These are phyloP conservation scores for Phortica okadai DNA, from an alignment of 2,888 invertebrate genomes.

Conservation along the genomic window DNA sequence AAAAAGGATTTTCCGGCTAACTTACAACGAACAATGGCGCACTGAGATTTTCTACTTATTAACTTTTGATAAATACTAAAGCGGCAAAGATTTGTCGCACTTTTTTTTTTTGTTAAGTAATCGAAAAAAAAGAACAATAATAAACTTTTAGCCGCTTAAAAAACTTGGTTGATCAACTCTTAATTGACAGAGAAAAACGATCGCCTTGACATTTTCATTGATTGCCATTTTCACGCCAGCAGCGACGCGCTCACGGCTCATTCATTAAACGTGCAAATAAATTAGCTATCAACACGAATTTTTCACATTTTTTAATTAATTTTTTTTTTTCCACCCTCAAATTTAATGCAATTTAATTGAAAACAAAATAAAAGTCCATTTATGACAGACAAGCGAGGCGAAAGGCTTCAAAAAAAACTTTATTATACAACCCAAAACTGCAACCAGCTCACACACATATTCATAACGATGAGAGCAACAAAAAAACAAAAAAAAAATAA, in stretches of 20 bases:
- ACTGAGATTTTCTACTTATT: constrained; percentile 15
- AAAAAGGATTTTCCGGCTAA: constrained; percentile 31
- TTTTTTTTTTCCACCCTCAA: background rate
- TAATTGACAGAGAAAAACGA: constrained; percentile 3
- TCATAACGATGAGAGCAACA: too few species aligned
- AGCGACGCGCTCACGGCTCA: background rate
- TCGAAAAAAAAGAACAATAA: background rate
- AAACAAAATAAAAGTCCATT: constrained; percentile 21
- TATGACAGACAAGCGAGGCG: constrained; percentile 2
- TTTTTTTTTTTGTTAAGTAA: background rate
- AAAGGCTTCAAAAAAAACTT: background rate
- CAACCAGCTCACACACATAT: background rate
- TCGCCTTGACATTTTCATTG: background rate
- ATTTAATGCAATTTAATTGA: constrained; percentile 56
- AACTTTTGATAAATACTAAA: constrained; percentile 14
- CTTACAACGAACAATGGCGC: background rate
- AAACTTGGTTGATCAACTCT: background rate
- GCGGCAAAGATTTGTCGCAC: background rate
- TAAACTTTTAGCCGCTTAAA: background rate
- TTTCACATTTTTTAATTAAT: constrained; percentile 5
- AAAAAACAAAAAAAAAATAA: constrained; percentile 1
- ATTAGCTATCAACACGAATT: constrained; percentile 3
- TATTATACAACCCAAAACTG: background rate
- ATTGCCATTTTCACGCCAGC: background rate
- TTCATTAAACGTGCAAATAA: constrained; percentile 5